Conservation (phyloP, 2,888 invertebrate species). For the Phania funesta region DNA sequence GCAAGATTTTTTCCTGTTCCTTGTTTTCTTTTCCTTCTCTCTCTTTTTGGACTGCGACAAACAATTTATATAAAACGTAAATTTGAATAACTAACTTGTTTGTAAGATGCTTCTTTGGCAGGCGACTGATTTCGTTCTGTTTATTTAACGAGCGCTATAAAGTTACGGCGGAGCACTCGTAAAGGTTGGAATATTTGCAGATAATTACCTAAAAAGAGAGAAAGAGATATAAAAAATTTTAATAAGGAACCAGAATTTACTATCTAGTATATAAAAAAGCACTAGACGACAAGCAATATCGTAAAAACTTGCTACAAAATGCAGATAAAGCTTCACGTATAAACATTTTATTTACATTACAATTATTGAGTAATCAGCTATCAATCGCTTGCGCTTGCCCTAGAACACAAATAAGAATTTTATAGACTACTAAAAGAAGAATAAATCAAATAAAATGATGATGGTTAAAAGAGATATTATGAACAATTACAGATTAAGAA, state of each 20-base stretch:
- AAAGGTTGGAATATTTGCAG: background rate
- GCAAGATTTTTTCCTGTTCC: background rate
- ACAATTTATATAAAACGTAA: conserved; percentile 43
- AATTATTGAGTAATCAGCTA: too few relatives aligned
- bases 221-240: conserved; percentile 7
- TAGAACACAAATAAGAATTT: too few relatives aligned
- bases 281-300: background rate
- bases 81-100: conserved; percentile 44
- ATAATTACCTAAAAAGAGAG: conserved; percentile 59
- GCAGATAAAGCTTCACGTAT: too few relatives aligned
- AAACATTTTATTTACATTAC: too few relatives aligned
- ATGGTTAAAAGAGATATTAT: too few relatives aligned
- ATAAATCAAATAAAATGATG: too few relatives aligned
- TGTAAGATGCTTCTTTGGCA: background rate
- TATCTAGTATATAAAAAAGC: background rate
- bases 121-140: background rate
- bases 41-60: conserved; percentile 8
- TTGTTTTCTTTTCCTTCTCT: background rate
- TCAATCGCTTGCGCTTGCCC: too few relatives aligned
- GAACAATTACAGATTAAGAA: too few relatives aligned
- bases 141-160: conserved; percentile 25
- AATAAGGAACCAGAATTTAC: background rate
- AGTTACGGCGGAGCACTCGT: background rate
- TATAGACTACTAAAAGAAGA: too few relatives aligned
- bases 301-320: background rate